Evolutionary conservation across 2,113 vertebrate genomes (phyloP).

Genomic region (Anhinga anhinga): DNA sequence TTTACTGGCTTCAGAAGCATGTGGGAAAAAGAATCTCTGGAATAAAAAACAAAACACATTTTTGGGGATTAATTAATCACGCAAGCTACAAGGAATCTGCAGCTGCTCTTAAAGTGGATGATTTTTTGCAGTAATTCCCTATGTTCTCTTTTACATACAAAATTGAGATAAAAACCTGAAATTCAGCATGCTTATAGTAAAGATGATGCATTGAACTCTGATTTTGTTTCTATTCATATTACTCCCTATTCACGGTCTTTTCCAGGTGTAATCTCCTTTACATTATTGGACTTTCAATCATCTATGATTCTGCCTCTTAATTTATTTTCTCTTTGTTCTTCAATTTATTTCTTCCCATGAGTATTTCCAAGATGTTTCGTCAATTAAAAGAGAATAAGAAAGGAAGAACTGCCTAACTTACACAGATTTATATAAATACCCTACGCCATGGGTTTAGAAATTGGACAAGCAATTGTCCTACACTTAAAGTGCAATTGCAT

Average conservation of each 20-base stretch:
- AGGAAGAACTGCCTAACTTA: neutral
- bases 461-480: neutral
- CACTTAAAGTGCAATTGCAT: neutral
- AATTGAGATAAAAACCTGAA: constrained; percentile 14
- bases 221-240: neutral
- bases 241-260: neutral
- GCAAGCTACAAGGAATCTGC: neutral
- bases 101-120: neutral
- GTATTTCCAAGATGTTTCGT: neutral
- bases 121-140: neutral
- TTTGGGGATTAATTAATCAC: constrained; percentile 12
- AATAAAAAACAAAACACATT: neutral
- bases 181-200: neutral
- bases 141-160: neutral
- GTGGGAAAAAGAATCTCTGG: neutral
- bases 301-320: neutral
- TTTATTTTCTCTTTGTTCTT: neutral
- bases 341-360: neutral
- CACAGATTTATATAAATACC: neutral
- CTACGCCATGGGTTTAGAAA: neutral
- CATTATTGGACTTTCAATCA: constrained; percentile 7
- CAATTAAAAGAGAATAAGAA: neutral
- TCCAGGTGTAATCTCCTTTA: constrained; percentile 21
- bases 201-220: neutral
- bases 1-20: neutral